Base-by-base conservation (phyloP, 2,113 vertebrate genomes). In the Mionectes macconnelli region DNA sequence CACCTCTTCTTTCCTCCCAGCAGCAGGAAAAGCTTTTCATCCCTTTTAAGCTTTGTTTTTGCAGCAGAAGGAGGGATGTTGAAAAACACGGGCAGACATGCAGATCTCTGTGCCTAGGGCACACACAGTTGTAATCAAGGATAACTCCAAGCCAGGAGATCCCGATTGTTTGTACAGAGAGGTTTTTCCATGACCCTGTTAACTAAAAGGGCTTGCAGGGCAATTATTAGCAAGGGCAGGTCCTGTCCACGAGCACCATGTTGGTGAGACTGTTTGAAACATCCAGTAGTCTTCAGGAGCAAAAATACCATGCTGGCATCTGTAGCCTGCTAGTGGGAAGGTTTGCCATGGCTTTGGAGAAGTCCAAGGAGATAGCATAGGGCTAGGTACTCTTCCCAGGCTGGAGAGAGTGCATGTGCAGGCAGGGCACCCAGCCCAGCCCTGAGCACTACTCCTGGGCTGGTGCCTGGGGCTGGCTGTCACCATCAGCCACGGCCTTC, bases 201-300 rank as follows among this genome's bases (percentile, higher is more conserved):
- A 53, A 67, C 14, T 33, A 22, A 64, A 52, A 1, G 5, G 52
- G 59, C 17, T 56, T n/a, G 13, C 14, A 18, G 45, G 39, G 22
- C n/a, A 47, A 30, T 6, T 22, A 16, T 60, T 67, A 60, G 66
- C 39, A 42, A 33, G 64, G 72, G n/a, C 40, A 68, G 53, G 47
- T 60, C 47, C 31, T 84, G 23, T 49, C 2, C 4, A 35, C 1
- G 0, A 31, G 70, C 24, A 64, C 55, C 63, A 20, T 1, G 0
- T 64, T 1, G 5, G n/a, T 59, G 57, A 59, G 23, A 37, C 57
- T 6, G 1, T 50, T 44, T 30, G n/a, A 84, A 31, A 42, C 4
- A 5, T 42, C 35, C 33, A 55, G 45, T 27, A 33, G 30, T 22
- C 31, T 53, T 47, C 35, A 66, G 39, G 45, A 60, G 31, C 31